Evolutionary conservation across 2,797 vertebrate species (phyloP), one percentile per base, ranked within the genome.

Genomic region (Microctenopoma stevenorrisi): DNA sequence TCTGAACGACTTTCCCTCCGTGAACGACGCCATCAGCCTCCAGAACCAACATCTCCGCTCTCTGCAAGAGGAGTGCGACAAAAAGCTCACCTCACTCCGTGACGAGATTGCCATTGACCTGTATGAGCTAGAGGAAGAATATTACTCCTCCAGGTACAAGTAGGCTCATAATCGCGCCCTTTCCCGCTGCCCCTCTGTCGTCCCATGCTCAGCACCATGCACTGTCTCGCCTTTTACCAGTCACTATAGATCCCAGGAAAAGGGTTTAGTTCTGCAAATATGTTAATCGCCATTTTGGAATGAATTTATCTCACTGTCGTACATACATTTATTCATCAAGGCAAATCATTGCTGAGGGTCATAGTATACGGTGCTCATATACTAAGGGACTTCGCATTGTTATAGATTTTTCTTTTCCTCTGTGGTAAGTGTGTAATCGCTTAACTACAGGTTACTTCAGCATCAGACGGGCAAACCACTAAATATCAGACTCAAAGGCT

Each of bases 101-200:
- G 98, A 99, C 3, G 98, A 99, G 93, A 96, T 98, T 68, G 97
- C 98, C 80, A 92, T 98, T 28, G 98, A 99, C 93, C 96, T 99
- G 52, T 99, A 98, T 65, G 98, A 99, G 94, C 94, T 99, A 84
- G 98, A 99, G 94, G 98, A 99, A 96, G 98, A 99, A 93, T 98
- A 98, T 95, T 99, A 99, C 96, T 99, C 98, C 92, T 99, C 98
- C 96, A 99, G 98, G 98, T 99, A 99, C 95, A 97, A 96, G 94
- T 99, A 98, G 94, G 89, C 89, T 90, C 90, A 71, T 83, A 76
- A 81, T 62, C 75, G 74, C 80, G 74, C 64, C 65, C 75, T 79
- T 85, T 79, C 69, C 68, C 84, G 83, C 64, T 54, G n/a, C 66
- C 70, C 72, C 40, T 54, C 65, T 76, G 43, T 84, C 70, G 62